phyloP scores from a whole-genome alignment of 2,888 invertebrate species.

The Papilio protenor region DNA sequence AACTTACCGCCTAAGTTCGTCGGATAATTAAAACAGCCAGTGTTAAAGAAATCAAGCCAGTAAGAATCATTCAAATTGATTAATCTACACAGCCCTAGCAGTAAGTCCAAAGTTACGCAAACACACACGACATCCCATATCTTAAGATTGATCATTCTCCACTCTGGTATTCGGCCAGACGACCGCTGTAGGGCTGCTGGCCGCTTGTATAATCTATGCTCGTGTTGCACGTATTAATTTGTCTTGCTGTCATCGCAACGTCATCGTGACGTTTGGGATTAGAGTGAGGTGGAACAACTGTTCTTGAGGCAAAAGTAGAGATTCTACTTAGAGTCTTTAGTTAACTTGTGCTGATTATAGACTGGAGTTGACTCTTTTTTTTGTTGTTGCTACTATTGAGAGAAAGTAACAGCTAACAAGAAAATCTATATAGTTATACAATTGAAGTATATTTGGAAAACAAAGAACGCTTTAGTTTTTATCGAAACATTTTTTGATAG shows the following conservation, averaged over 20 bases:
- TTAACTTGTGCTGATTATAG: neutral
- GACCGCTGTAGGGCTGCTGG: slow-evolving; percentile 21
- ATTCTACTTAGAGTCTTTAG: neutral
- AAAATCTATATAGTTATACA: no score
- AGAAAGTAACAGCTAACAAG: no score
- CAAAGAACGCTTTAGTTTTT: no score
- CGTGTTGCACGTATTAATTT: slow-evolving; percentile 63
- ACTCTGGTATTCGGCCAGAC: slow-evolving; percentile 12
- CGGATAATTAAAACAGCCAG: neutral
- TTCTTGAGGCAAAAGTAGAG: neutral
- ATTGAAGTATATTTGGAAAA: no score
- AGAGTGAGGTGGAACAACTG: slow-evolving; percentile 5
- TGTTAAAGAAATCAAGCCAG: neutral
- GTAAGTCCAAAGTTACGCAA: neutral
- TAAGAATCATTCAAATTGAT: neutral
- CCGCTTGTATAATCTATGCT: slow-evolving; percentile 49
- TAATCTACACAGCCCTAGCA: neutral
- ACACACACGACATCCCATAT: slow-evolving; percentile 2
- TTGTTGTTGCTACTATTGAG: no score
- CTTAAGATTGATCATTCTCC: slow-evolving; percentile 20
- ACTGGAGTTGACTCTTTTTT: neutral
- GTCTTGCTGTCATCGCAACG: slow-evolving; percentile 62
- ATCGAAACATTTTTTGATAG: no score
- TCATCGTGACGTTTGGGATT: slow-evolving; percentile 31
- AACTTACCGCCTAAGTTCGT: neutral